Evolutionary conservation across 2,113 vertebrate genomes (phyloP).

Genomic region (Crotalus tigris): DNA sequence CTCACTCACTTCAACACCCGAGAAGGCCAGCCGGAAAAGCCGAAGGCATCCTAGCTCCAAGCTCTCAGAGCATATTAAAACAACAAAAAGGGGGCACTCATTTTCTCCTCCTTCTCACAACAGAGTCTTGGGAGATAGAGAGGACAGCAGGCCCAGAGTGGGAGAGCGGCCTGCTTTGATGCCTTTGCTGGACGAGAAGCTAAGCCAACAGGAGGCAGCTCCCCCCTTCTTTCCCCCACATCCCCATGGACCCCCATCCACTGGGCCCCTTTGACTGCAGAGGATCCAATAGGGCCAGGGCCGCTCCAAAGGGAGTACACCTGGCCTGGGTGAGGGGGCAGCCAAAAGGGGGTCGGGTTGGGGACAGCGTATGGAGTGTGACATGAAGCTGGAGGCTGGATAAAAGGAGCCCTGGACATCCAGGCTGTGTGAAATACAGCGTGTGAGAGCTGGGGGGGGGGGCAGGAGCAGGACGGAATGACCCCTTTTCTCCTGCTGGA

Average conservation of each 20-base stretch:
- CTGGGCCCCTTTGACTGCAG: neutral
- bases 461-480: neutral
- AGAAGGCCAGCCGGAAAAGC: neutral
- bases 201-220: neutral
- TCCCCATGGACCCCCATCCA: neutral
- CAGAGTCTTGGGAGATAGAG: too few species aligned
- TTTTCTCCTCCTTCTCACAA: neutral
- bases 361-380: neutral
- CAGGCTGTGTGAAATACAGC: neutral
- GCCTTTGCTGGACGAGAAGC: neutral
- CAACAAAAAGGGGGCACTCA: too few species aligned
- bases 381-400: neutral
- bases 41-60: neutral
- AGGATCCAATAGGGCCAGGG: neutral
- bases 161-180: neutral
- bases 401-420: neutral
- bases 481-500: neutral
- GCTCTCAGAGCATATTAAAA: neutral
- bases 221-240: neutral
- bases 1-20: conserved; percentile 22
- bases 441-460: neutral
- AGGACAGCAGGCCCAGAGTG: neutral
- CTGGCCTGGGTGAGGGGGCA: neutral
- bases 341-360: neutral
- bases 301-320: neutral